phyloP scores from a whole-genome alignment of 2,797 vertebrate genomes.

The Lacerta bilineata region DNA sequence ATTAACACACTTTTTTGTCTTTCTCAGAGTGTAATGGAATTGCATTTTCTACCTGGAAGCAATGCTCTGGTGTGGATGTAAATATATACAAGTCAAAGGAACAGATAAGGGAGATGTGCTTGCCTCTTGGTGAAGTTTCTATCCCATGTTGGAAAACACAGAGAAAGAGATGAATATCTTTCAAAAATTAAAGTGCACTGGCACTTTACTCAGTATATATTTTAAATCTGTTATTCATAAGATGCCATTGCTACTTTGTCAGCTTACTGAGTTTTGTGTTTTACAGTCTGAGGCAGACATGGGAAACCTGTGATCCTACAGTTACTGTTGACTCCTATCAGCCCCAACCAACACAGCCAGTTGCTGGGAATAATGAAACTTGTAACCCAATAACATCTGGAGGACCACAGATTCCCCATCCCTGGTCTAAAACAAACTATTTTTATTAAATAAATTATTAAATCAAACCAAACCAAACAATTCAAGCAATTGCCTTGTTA shows the following conservation, averaged over 20 bases:
- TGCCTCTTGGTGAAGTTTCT: slow-evolving; percentile 32
- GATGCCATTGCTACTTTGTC: slow-evolving; percentile 67
- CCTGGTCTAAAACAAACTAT: slow-evolving; percentile 54
- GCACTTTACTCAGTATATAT: slow-evolving; percentile 47
- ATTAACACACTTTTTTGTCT: slow-evolving; percentile 60
- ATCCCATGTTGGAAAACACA: slow-evolving; percentile 45
- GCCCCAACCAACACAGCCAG: too few relatives aligned
- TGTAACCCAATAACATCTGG: too few relatives aligned
- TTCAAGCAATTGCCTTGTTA: slow-evolving; percentile 61
- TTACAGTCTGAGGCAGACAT: slow-evolving; percentile 37
- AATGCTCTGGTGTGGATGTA: slow-evolving; percentile 37
- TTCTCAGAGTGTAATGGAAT: slow-evolving; percentile 51
- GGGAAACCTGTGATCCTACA: too few relatives aligned
- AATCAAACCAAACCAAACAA: slow-evolving; percentile 66
- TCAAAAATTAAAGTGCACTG: slow-evolving; percentile 47
- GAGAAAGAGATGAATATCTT: slow-evolving; percentile 52
- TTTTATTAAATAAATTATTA: slow-evolving; percentile 68
- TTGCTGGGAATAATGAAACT: too few relatives aligned
- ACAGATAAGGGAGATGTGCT: slow-evolving; percentile 34
- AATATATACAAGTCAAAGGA: slow-evolving; percentile 51
- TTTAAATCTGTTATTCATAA: slow-evolving; percentile 60
- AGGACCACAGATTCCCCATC: not conserved
- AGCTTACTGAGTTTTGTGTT: slow-evolving; percentile 59
- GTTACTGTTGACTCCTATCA: too few relatives aligned
- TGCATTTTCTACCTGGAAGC: slow-evolving; percentile 27